These are phyloP conservation scores for Pseudomugil gertrudae DNA, from an alignment of 2,797 vertebrate species.

Conservation along the genomic window DNA sequence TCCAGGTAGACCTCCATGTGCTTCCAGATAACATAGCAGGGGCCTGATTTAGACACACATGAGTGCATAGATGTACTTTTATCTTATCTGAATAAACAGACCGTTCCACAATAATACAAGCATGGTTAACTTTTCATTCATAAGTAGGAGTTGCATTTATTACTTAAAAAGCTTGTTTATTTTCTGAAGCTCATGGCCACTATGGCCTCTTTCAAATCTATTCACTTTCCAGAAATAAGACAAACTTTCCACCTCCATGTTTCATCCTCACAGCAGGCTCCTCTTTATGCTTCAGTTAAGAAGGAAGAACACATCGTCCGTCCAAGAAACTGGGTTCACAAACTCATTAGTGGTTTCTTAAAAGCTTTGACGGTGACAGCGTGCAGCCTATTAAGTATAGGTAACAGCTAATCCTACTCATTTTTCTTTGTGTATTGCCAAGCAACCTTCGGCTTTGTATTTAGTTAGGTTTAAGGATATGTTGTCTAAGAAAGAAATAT, in stretches of 20 bases:
- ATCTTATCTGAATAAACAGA: background rate
- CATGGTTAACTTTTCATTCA: background rate
- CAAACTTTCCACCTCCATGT: constrained; percentile 36
- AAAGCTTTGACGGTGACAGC: constrained; percentile 32
- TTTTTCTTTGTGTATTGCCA: constrained; percentile 18
- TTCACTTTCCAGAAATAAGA: constrained; percentile 32
- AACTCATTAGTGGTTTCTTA: constrained; percentile 38
- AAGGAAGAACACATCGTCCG: constrained; percentile 53
- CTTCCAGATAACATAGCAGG: constrained; percentile 44
- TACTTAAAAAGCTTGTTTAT: constrained; percentile 16
- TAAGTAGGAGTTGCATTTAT: background rate
- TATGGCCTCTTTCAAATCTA: constrained; percentile 31
- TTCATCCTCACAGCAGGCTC: constrained; percentile 41
- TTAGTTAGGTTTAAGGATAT: constrained; percentile 29
- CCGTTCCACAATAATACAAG: constrained; percentile 1
- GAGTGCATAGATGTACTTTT: background rate
- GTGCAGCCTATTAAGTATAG: constrained; percentile 29
- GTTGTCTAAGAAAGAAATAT: constrained; percentile 23
- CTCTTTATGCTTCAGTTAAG: constrained; percentile 37
- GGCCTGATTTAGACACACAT: background rate
- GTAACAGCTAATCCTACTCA: constrained; percentile 45
- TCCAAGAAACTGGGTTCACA: constrained; percentile 49
- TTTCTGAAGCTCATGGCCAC: constrained; percentile 18
- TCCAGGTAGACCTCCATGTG: constrained; percentile 69
- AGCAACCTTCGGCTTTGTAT: constrained; percentile 43